Evolutionary conservation across 2,797 vertebrate species (phyloP).

Genomic region (Podargus strigoides): DNA sequence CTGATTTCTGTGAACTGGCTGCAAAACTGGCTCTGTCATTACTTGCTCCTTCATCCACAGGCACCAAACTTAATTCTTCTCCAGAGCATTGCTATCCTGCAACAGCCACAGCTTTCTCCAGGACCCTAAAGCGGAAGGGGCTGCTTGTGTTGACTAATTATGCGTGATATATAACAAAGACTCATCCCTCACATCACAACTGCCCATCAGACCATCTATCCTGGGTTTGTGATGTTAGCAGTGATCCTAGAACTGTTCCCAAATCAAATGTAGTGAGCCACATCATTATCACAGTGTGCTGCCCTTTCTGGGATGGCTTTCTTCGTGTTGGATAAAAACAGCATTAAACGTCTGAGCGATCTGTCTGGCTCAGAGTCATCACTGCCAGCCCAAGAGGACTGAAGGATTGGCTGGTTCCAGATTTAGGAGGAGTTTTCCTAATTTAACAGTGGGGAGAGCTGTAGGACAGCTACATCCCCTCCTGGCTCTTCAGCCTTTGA

Average conservation of each 20-base stretch:
- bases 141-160: neutral
- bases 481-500: neutral
- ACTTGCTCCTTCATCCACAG: neutral
- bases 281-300: accelerated
- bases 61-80: neutral
- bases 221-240: neutral
- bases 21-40: neutral
- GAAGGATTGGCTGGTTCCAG: neutral
- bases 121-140: neutral
- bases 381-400: neutral
- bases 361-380: neutral
- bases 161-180: neutral
- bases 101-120: neutral
- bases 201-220: neutral
- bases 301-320: neutral
- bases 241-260: neutral
- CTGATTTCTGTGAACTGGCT: neutral
- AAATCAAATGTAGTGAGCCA: accelerated
- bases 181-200: neutral
- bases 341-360: accelerated
- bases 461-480: neutral
- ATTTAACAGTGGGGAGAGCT: neutral
- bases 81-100: neutral
- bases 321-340: neutral
- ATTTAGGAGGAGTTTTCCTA: neutral